A percentile compares a stretch with the other conserved stretches of the same genome.
These are phyloP conservation scores for Myiothlypis chrysogaster DNA, from an alignment of 2,797 vertebrate genomes.

Conservation along the genomic window DNA sequence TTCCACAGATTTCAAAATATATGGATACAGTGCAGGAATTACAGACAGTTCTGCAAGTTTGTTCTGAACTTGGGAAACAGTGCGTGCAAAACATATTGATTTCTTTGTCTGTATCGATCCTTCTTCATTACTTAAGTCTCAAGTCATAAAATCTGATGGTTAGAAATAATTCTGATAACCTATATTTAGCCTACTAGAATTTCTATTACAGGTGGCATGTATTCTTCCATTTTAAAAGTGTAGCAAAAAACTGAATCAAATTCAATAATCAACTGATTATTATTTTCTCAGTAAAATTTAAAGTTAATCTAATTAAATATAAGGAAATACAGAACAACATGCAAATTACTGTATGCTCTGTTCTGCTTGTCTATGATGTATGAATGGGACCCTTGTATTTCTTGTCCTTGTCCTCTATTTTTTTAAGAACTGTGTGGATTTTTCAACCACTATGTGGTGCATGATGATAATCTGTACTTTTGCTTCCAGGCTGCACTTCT, in stretches of 20 bases:
- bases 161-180: background rate
- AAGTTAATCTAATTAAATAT: background rate
- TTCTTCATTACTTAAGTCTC: slow-evolving; percentile 33
- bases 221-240: background rate
- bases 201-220: background rate
- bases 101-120: slow-evolving; percentile 11
- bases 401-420: background rate
- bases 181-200: background rate
- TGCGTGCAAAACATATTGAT: background rate
- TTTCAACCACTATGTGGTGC: background rate
- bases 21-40: background rate
- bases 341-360: background rate
- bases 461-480: background rate
- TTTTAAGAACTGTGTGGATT: background rate
- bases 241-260: background rate
- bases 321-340: background rate
- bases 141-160: background rate
- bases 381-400: background rate
- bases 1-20: background rate
- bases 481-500: background rate
- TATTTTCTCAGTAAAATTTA: background rate
- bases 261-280: background rate
- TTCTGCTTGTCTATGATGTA: background rate
- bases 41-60: background rate
- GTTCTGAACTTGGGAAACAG: background rate